Conservation (phyloP, 37 sponge, comb jelly and placozoan species). For the Crambe crambe region DNA sequence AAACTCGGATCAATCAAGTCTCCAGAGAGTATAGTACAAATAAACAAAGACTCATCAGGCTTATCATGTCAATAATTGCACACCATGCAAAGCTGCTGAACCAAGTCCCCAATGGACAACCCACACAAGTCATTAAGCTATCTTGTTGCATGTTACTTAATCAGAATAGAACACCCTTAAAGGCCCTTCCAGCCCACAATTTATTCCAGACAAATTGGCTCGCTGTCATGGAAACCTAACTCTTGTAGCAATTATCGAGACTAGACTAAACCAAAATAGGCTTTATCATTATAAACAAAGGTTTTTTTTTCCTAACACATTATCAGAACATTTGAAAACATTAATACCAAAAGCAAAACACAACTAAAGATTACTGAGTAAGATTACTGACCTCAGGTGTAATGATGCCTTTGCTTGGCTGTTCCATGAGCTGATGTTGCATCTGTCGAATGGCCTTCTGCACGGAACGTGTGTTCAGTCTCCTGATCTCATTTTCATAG, state of each 20-base stretch:
- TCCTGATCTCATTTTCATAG: constrained; percentile 49
- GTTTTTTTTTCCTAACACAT: too few species aligned
- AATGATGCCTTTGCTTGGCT: constrained; percentile 5
- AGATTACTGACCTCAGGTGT: constrained; percentile 10
- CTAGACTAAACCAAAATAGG: too few species aligned
- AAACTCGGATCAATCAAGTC: neutral
- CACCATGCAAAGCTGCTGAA: neutral
- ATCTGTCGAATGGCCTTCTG: constrained; percentile 45
- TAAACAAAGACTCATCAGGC: neutral
- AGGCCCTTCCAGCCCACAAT: too few species aligned
- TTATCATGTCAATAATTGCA: neutral
- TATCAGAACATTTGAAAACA: too few species aligned
- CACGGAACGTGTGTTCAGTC: constrained; percentile 21
- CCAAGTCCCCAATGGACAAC: too few species aligned
- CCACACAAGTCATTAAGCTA: neutral
- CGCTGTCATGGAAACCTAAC: neutral
- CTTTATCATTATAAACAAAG: too few species aligned
- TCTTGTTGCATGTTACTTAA: neutral
- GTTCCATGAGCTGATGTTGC: constrained; percentile 29
- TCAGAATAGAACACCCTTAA: too few species aligned
- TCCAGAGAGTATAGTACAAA: neutral
- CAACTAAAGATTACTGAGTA: neutral
- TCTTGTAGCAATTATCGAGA: too few species aligned
- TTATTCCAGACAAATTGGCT: neutral
- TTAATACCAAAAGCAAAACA: too few species aligned